phyloP scores from a whole-genome alignment of 2,113 vertebrate genomes.

The Rutilus rutilus region DNA sequence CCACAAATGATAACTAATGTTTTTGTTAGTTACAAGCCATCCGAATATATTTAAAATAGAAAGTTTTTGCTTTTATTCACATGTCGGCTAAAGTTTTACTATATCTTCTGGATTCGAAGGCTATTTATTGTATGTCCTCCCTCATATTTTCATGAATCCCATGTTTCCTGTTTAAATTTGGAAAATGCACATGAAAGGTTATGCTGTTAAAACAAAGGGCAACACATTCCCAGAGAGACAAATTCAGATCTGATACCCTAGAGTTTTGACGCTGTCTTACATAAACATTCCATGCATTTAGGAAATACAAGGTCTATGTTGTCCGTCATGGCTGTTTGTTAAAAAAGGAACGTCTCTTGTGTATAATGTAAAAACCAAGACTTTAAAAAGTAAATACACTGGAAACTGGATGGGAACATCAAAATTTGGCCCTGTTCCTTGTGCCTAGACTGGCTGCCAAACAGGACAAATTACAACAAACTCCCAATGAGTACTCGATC shows the following conservation, averaged over 20 bases:
- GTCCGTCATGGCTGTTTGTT: neutral
- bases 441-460: constrained; percentile 5
- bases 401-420: constrained; percentile 32
- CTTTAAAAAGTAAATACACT: constrained; percentile 36
- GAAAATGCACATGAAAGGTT: constrained; percentile 69
- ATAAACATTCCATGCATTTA: constrained; percentile 41
- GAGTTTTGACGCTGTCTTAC: constrained; percentile 66
- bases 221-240: constrained; percentile 71
- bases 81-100: neutral
- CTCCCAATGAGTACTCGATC: neutral
- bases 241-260: constrained; percentile 59
- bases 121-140: constrained; percentile 48
- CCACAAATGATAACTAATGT: neutral
- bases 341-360: neutral
- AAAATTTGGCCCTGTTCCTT: constrained; percentile 18
- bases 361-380: constrained; percentile 33
- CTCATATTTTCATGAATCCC: constrained; percentile 68
- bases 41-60: neutral
- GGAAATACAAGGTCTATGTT: neutral
- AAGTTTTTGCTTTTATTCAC: neutral
- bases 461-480: constrained; percentile 30
- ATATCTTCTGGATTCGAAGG: neutral
- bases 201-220: constrained; percentile 75
- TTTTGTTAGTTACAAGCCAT: neutral
- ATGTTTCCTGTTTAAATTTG: constrained; percentile 75